A percentile compares a stretch with the other conserved stretches of the same genome.
Evolutionary conservation across 2,113 vertebrate species (phyloP).

Genomic region (Stigmatopora nigra): DNA sequence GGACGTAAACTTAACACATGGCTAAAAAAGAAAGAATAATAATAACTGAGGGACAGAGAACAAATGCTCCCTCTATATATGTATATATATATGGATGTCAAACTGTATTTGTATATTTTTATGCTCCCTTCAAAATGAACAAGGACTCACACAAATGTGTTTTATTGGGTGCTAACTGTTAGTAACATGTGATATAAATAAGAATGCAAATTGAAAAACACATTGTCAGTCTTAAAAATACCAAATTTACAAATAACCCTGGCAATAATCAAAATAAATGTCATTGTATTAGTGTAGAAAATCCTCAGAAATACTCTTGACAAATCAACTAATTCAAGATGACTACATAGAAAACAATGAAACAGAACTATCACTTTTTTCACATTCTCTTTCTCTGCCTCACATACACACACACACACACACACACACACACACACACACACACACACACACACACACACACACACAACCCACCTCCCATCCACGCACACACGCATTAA

Average conservation of each 20-base stretch:
- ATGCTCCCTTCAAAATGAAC: neutral
- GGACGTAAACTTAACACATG: too few relatives aligned
- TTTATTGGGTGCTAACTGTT: neutral
- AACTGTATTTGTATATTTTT: neutral
- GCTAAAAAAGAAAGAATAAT: too few relatives aligned
- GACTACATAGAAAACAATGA: slow-evolving; percentile 12
- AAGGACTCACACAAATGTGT: neutral
- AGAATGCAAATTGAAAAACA: neutral
- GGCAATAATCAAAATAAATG: neutral
- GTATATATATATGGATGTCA: neutral
- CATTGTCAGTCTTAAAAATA: neutral
- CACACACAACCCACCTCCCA: slow-evolving; percentile 8
- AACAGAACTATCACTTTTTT: neutral
- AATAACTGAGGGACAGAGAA: too few relatives aligned
- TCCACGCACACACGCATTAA: slow-evolving; percentile 5
- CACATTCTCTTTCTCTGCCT: neutral
- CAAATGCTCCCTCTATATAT: too few relatives aligned
- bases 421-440: slow-evolving; percentile 21
- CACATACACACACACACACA: neutral
- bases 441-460: neutral
- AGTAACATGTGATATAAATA: neutral
- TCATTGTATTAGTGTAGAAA: neutral
- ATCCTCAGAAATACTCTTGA: neutral
- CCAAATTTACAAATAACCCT: neutral
- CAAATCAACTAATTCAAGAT: neutral